A percentile compares a stretch with the other conserved stretches of the same genome.
Conservation (phyloP, 2,113 vertebrate species). For the Xenotilapia caudafasciata region DNA sequence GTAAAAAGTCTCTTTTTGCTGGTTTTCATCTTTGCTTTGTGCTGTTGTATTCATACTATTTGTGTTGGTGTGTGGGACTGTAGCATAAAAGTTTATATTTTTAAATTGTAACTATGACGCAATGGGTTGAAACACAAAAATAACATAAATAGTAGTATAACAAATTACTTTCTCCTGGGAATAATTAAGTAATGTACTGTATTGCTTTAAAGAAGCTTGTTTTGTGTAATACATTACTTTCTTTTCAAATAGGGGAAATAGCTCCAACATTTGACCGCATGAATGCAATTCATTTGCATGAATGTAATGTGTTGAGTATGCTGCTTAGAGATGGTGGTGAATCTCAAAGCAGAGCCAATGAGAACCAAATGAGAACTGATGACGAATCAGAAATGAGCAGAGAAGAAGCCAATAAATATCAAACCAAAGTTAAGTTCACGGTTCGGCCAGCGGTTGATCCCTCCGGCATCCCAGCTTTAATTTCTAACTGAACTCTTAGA, state of each 20-base stretch:
- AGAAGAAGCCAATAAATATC: background rate
- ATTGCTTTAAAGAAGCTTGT: background rate
- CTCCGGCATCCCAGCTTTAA: fast-evolving
- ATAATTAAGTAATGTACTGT: background rate
- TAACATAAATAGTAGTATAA: background rate
- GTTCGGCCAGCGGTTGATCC: background rate
- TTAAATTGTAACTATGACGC: background rate
- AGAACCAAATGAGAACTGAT: background rate
- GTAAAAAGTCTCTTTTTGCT: background rate
- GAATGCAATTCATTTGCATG: background rate
- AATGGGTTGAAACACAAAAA: background rate
- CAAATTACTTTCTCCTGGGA: background rate
- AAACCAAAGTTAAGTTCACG: background rate
- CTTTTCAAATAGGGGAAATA: background rate
- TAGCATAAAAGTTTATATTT: background rate
- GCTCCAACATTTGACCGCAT: background rate
- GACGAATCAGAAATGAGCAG: background rate
- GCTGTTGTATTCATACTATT: background rate
- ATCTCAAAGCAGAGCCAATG: background rate
- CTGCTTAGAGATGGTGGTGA: background rate
- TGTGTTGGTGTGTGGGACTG: background rate
- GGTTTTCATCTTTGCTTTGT: background rate
- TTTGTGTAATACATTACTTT: background rate
- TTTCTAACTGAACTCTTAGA: background rate
- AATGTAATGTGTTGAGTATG: background rate